These are phyloP conservation scores for Mesaphorura yosii DNA, from an alignment of 1,140 invertebrate species.

Conservation along the genomic window DNA sequence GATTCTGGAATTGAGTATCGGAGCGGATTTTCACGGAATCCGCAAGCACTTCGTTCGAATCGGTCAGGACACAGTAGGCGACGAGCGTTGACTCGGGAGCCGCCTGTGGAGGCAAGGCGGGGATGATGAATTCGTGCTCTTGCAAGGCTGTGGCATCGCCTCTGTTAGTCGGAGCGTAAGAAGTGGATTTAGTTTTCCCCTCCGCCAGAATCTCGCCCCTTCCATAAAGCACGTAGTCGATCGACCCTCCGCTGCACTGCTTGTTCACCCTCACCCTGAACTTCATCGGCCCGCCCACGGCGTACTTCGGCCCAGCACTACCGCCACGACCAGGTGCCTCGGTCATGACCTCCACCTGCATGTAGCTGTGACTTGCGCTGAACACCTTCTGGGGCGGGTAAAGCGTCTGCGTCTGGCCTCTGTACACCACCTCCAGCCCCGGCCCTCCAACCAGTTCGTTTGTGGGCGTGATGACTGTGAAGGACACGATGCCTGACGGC, in stretches of 20 bases:
- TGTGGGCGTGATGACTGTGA: constrained; percentile 54
- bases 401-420: constrained; percentile 1
- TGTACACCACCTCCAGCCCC: constrained; percentile 44
- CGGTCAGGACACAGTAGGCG: constrained; percentile 22
- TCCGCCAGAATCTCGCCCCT: constrained; percentile 2
- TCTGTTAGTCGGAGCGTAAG: neutral
- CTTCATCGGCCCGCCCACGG: neutral
- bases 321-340: no score
- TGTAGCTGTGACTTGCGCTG: constrained; percentile 6
- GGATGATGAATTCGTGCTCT: no score
- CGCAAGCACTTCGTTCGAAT: constrained; percentile 49
- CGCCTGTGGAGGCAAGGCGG: neutral
- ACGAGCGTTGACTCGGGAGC: neutral
- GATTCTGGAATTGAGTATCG: neutral
- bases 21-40: constrained; percentile 34
- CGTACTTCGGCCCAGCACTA: no score
- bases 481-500: constrained; percentile 52
- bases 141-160: neutral
- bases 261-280: constrained; percentile 1
- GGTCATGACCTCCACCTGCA: constrained; percentile 5
- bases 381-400: constrained; percentile 1
- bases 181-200: neutral
- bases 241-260: neutral
- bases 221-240: constrained; percentile 3
- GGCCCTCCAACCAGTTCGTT: constrained; percentile 43